Evolutionary conservation across 2,797 vertebrate species (phyloP).

Genomic region (Poeciliopsis turneri): DNA sequence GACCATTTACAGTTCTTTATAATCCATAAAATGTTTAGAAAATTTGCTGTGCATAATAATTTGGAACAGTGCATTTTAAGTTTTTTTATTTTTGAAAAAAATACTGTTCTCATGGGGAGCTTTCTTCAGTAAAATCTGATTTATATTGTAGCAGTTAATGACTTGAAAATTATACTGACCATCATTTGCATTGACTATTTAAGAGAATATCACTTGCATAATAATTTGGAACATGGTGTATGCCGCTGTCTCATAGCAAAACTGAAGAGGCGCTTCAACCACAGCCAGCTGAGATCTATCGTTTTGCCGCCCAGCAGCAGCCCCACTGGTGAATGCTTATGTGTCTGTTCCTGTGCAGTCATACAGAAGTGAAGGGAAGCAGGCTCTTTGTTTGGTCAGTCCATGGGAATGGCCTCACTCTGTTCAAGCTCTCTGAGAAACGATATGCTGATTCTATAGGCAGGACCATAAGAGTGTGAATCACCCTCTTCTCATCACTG

Average conservation of each 20-base stretch:
- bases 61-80: no score
- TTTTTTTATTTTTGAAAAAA: no score
- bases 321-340: slow-evolving; percentile 62
- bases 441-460: slow-evolving; percentile 65
- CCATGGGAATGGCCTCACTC: slow-evolving; percentile 74
- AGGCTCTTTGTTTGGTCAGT: slow-evolving; percentile 72
- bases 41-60: no score
- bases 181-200: no score
- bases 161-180: no score
- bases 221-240: slow-evolving; percentile 1
- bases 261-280: slow-evolving; percentile 39
- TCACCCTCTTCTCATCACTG: slow-evolving; percentile 34
- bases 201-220: no score
- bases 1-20: no score
- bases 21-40: no score
- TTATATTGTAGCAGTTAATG: no score
- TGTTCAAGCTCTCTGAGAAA: slow-evolving; percentile 69
- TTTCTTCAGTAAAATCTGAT: no score
- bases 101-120: no score
- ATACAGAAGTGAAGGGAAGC: slow-evolving; percentile 74
- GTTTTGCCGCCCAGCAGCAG: slow-evolving; percentile 52
- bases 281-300: slow-evolving; percentile 53
- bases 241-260: slow-evolving; percentile 25
- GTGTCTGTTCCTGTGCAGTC: slow-evolving; percentile 78
- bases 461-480: slow-evolving; percentile 46